phyloP scores from a whole-genome alignment of 2,797 vertebrate genomes.

The Tenualosa ilisha region DNA sequence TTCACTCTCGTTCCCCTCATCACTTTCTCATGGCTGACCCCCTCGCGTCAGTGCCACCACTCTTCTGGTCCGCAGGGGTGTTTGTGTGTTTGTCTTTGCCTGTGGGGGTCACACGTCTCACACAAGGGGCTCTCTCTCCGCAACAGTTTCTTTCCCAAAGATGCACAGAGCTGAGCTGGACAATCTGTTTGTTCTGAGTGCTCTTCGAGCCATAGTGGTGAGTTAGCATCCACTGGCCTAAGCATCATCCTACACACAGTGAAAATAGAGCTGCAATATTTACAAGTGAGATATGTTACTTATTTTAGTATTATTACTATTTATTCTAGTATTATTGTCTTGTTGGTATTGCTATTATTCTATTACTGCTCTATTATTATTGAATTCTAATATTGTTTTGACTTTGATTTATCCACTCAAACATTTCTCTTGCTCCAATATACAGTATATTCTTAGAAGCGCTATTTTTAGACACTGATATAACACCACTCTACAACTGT shows the following conservation, averaged over 20 bases:
- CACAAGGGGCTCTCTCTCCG: background rate
- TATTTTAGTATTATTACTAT: background rate
- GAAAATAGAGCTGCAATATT: no score
- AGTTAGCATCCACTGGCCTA: background rate
- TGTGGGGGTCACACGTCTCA: background rate
- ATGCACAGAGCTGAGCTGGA: background rate
- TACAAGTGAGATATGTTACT: no score
- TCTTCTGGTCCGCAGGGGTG: background rate
- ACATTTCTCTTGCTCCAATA: background rate
- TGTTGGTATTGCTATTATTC: no score
- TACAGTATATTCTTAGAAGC: background rate
- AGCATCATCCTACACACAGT: background rate
- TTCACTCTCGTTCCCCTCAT: background rate
- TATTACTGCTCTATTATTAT: no score
- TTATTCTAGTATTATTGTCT: background rate
- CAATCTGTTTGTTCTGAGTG: background rate
- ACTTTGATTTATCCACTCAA: background rate
- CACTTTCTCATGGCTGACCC: constrained; percentile 17
- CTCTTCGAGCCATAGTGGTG: background rate
- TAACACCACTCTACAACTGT: no score
- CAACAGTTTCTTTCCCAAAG: background rate
- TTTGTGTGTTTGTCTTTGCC: constrained; percentile 16
- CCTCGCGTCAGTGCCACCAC: background rate
- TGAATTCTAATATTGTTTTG: no score
- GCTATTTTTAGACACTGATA: background rate